Base-by-base conservation (phyloP, 2,888 invertebrate genomes). In the Neria commutata region DNA sequence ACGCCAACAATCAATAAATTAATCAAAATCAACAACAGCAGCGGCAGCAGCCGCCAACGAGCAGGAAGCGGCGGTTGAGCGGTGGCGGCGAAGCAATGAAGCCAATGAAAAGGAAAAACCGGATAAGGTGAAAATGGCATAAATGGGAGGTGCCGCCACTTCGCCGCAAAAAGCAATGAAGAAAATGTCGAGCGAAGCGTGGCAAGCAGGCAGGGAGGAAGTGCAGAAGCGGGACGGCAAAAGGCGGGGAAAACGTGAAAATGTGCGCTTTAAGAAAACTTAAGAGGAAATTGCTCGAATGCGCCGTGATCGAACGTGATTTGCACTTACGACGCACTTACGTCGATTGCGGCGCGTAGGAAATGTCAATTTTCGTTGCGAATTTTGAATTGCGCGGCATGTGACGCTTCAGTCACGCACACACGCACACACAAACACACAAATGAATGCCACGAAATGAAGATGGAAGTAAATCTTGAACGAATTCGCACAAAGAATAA, bases 1-100 rank as follows among this genome's bases (percentile, higher is more conserved):
- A 75, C 73, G 75, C 73, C 72, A 75, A 70, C 73, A 71, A 72
- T 75, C 75, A 76, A 76, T 76, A 76, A 76, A 76, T 76, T 76
- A 76, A 76, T 76, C 74, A 76, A 76, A 74, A 74, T 74, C 72
- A 72, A 70, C 72, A 72, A 70, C 71, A 72, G 72, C 73, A 74
- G 74, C 72, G 72, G 71, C 74, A 72, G 72, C 72, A 70, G 71
- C 71, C 72, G 69, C 70, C 29, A 29, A 29, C 6, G 29, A 29
- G n/a, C 29, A 11, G 29, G 29, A 6, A 29, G 11, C 42, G 21
- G 19, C 42, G 14, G 19, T n/a, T n/a, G n/a, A n/a, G n/a, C n/a
- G n/a, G n/a, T n/a, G n/a, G n/a, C n/a, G n/a, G n/a, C n/a, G n/a
- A n/a, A n/a, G n/a, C n/a, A n/a, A n/a, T n/a, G n/a, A n/a, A n/a